Conservation (phyloP, 2,888 invertebrate genomes). For the Drosophila antonietae region DNA sequence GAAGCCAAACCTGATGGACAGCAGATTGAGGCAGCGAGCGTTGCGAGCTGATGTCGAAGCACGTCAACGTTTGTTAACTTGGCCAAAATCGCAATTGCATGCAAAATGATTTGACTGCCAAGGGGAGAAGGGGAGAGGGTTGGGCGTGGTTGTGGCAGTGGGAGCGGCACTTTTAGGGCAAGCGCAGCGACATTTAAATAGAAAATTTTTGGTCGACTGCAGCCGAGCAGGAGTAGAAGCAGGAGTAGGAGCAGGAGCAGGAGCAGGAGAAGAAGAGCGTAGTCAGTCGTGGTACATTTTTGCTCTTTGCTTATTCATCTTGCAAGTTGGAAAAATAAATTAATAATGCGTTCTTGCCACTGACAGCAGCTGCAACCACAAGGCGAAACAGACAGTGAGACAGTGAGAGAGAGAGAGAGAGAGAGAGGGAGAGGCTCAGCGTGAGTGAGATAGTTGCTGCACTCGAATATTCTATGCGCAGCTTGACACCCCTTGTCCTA, state of each 20-base stretch:
- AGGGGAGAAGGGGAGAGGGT: not conserved
- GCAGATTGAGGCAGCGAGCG: conserved; percentile 63
- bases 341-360: conserved; percentile 79
- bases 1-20: conserved; percentile 61
- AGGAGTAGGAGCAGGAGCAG: not conserved
- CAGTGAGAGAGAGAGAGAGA: conserved; percentile 6
- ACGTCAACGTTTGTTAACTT: conserved; percentile 54
- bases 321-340: conserved; percentile 78
- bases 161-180: not conserved
- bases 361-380: conserved; percentile 77
- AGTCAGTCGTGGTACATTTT: conserved; percentile 58
- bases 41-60: conserved; percentile 57
- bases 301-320: conserved; percentile 80
- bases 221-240: not conserved
- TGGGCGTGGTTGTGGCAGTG: not conserved
- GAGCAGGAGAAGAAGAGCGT: conserved; percentile 1
- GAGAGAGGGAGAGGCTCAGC: conserved; percentile 25
- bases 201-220: conserved; percentile 54
- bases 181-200: conserved; percentile 65
- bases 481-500: conserved; percentile 48
- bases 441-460: conserved; percentile 24
- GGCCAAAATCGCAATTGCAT: conserved; percentile 56
- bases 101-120: conserved; percentile 69
- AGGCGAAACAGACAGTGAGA: conserved; percentile 32
- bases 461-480: conserved; percentile 46